Conservation (phyloP, 2,888 invertebrate species). For the Lithosia quadra region DNA sequence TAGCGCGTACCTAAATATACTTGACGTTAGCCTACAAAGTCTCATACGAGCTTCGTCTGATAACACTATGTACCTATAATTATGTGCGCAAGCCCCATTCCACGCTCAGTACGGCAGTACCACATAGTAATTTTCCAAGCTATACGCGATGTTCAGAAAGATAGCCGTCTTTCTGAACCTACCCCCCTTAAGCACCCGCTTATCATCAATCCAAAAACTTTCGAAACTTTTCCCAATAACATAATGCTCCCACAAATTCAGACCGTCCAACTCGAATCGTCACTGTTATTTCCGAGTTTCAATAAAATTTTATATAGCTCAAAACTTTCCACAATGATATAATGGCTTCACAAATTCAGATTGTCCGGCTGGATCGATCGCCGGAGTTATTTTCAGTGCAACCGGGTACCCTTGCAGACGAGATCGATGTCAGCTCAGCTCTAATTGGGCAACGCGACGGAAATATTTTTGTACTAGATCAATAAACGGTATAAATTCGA, state of each 20-base stretch:
- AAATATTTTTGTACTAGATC: slow-evolving; percentile 73
- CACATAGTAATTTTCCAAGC: no score
- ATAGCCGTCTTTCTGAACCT: no score
- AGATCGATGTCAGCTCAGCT: slow-evolving; percentile 76
- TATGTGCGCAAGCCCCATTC: no score
- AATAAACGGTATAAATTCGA: slow-evolving; percentile 53
- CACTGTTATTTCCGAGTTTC: neutral
- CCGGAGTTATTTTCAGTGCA: slow-evolving; percentile 69
- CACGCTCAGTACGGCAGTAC: no score
- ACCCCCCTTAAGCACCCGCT: no score
- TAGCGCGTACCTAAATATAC: no score
- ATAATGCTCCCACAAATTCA: neutral
- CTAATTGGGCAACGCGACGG: slow-evolving; percentile 74
- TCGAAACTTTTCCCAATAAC: neutral
- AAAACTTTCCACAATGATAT: neutral
- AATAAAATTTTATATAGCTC: neutral
- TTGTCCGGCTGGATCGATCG: slow-evolving; percentile 56
- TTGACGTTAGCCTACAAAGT: no score
- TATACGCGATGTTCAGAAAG: no score
- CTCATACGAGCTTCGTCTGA: no score
- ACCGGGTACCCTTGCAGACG: slow-evolving; percentile 68
- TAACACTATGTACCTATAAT: no score
- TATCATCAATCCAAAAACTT: neutral
- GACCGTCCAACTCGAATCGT: neutral
- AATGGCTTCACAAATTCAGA: slow-evolving; percentile 17